A percentile compares a stretch with the other conserved stretches of the same genome.
Conservation (phyloP, 1,140 invertebrate species). For the Anastrepha obliqua region DNA sequence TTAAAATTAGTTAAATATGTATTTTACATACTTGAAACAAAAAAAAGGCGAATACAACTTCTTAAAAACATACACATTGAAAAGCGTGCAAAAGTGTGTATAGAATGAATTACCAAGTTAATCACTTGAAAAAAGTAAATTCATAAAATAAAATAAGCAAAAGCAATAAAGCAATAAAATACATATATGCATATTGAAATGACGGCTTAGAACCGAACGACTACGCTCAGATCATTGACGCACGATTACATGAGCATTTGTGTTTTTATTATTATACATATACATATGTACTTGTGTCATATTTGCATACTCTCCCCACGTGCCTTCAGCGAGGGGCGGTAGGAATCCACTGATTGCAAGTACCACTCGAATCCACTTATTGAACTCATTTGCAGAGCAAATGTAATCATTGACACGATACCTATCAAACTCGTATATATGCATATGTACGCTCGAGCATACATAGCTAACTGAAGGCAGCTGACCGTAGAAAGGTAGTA, state of each 20-base stretch:
- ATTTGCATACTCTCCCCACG: not conserved
- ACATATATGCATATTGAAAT: not conserved
- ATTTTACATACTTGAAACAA: too few species aligned
- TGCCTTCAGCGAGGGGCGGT: not conserved
- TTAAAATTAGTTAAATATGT: too few species aligned
- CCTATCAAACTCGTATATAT: too few species aligned
- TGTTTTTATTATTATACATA: not conserved
- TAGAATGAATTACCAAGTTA: too few species aligned
- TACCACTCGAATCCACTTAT: not conserved
- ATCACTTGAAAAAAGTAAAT: too few species aligned
- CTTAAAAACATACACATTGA: too few species aligned
- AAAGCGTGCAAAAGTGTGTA: too few species aligned
- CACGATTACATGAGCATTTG: not conserved
- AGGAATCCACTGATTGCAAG: constrained; percentile 6
- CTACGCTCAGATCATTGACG: not conserved
- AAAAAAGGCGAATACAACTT: too few species aligned
- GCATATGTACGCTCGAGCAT: not conserved
- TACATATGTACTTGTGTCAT: not conserved
- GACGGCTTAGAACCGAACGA: not conserved
- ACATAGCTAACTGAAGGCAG: not conserved
- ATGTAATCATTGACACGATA: constrained; percentile 16
- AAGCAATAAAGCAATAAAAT: too few species aligned
- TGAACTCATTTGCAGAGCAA: not conserved
- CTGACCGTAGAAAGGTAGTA: constrained; percentile 13
- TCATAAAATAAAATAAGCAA: too few species aligned